Evolutionary conservation across 2,888 invertebrate genomes (phyloP).

Genomic region (Leptopilina drosophilae): DNA sequence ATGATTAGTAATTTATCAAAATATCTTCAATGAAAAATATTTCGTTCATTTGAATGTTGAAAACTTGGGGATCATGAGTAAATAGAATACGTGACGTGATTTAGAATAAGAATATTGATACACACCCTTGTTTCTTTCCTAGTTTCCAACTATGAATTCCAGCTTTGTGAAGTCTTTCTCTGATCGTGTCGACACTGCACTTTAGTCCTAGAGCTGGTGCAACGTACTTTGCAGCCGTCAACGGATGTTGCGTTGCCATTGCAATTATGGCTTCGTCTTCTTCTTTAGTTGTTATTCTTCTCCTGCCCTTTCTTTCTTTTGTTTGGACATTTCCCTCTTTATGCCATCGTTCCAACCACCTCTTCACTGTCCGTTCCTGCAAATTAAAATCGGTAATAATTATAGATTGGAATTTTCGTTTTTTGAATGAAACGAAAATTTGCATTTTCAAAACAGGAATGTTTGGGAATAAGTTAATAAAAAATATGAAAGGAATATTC

Average conservation of each 20-base stretch:
- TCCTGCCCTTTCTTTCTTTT: conserved; percentile 74
- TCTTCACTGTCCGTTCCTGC: conserved; percentile 74
- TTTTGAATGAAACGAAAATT: neutral
- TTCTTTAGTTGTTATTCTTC: conserved; percentile 74
- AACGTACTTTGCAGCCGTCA: conserved; percentile 75
- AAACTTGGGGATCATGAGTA: no score
- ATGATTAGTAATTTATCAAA: no score
- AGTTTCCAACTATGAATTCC: conserved; percentile 76
- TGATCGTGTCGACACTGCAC: conserved; percentile 74
- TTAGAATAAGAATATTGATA: neutral
- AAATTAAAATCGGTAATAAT: conserved; percentile 45
- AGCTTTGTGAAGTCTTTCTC: conserved; percentile 74
- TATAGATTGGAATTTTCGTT: conserved; percentile 26
- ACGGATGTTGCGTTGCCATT: conserved; percentile 74
- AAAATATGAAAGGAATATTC: no score
- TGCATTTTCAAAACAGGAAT: no score
- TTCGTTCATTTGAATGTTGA: no score
- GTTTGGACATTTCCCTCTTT: conserved; percentile 75
- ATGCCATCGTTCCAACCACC: conserved; percentile 75
- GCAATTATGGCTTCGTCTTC: conserved; percentile 75
- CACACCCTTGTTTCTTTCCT: conserved; percentile 74
- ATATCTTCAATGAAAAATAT: no score
- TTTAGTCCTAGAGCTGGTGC: conserved; percentile 74
- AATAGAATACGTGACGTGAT: no score
- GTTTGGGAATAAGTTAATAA: no score